Base-by-base conservation (phyloP, 1,140 invertebrate species). In the Drosophila athabasca region DNA sequence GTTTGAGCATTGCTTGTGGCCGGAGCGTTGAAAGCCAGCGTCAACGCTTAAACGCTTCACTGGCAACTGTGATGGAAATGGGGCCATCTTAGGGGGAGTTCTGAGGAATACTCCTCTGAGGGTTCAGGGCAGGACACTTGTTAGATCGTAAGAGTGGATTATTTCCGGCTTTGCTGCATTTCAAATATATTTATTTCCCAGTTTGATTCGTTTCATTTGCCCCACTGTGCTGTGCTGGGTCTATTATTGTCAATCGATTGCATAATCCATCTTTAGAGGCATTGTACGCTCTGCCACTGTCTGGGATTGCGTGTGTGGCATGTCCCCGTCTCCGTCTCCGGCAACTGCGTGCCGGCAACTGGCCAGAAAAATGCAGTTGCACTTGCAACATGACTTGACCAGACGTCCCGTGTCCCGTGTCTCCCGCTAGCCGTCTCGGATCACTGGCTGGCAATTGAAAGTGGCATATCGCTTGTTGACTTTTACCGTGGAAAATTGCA, bases 311-410 rank as follows among this genome's bases (percentile, higher is more conserved):
- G 59, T 31, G 35, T 62, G 43, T 48, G 44, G 54, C 39, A 29
- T 24, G 52, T 6, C 29, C 48, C 46, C 39, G 48, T 74, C 26
- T 7, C 6, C 6, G 31, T 8, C 8, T n/a, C n/a, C n/a, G n/a
- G n/a, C n/a, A n/a, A n/a, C n/a, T 31, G 8, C 31, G 43, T 62
- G 64, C 61, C 54, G 66, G 49, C 9, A 49, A 49, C 29, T 59
- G 8, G 8, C 43, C 19, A 72, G 45, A 57, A 62, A 64, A 77
- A 82, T 71, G 52, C 52, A 64, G 84, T 84, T 90, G 82, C 87
- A 90, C 87, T 90, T 90, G 87, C 78, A 82, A 79, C 73, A 80
- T 80, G 77, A 76, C 60, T 68, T 60, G 58, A 57, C 46, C 26
- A 53, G 24, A 44, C 39, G 5, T 26, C 24, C 24, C 24, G 24